Percentiles rank a stretch among this genome's conserved stretches.
These are phyloP conservation scores for Onychorhynchus coronatus DNA, from an alignment of 2,113 vertebrate genomes.

Conservation along the genomic window DNA sequence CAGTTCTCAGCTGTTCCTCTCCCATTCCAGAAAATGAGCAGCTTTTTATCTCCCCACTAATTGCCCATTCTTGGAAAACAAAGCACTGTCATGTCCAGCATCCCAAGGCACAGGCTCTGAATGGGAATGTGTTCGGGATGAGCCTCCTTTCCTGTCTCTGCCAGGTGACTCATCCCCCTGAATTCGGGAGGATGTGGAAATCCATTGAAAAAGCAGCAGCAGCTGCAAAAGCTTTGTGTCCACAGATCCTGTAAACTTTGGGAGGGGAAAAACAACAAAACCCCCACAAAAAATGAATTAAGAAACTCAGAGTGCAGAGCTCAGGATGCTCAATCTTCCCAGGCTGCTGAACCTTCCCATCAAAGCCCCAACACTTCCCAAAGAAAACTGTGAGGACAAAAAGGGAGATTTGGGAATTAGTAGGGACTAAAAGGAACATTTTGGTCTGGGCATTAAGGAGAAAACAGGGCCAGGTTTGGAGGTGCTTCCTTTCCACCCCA, in stretches of 20 bases:
- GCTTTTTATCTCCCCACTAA: background rate
- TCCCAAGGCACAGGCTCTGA: fast-evolving
- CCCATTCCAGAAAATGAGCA: background rate
- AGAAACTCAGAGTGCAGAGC: fast-evolving
- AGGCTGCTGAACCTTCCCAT: background rate
- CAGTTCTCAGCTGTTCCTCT: background rate
- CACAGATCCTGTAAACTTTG: background rate
- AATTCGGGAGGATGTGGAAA: background rate
- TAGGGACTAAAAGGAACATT: background rate
- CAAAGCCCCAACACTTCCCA: background rate
- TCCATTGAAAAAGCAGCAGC: background rate
- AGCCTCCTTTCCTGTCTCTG: conserved; percentile 1
- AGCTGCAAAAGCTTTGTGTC: conserved; percentile 22
- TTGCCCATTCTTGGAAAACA: background rate
- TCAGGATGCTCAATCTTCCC: background rate
- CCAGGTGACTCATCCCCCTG: background rate
- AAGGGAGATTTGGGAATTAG: background rate
- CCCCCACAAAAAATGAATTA: background rate
- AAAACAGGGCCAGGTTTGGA: background rate
- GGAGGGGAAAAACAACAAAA: background rate
- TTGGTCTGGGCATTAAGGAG: background rate
- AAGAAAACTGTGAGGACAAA: background rate
- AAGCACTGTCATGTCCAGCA: background rate
- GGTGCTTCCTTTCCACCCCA: background rate
- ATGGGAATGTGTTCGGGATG: background rate